Evolutionary conservation across 1,140 invertebrate genomes (phyloP), one percentile per base, ranked within the genome.

Genomic region (Drosophila setifemur): DNA sequence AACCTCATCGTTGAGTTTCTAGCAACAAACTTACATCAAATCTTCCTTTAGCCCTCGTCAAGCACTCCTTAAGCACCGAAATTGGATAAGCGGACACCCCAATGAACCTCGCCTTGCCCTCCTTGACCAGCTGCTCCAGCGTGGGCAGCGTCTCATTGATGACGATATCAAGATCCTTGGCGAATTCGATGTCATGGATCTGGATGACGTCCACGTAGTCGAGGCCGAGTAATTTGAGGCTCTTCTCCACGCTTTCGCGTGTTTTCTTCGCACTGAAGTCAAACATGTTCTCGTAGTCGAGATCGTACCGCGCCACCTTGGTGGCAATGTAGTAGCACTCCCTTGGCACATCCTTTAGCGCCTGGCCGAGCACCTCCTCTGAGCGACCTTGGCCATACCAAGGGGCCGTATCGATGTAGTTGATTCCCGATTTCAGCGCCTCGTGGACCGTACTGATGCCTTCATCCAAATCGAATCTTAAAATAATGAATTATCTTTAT

Each of bases 171-270:
- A 95, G 85, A 55, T 93, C 93, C n/a, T 94, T 92, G 1, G 95
- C 95, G 91, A 98, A 98, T 88, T 98, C 97, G 40, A 97, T 92
- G 85, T 99, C 97, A 82, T 98, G 97, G 23, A 98, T 93, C 96
- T 98, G 89, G 85, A 98, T 94, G 40, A 98, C 91, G 90, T 99
- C 97, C 0, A 98, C 93, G 89, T 97, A 97, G 55, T 96, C 93
- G 19, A 98, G 72, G 6, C 94, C 93, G 7, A 99, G 91, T 9
- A 92, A 91, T 55, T 93, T 76, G 4, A 98, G 92, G 83, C 96
- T 98, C 25, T 93, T 92, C 40, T 97, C 93, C n/a, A 99, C 92
- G 82, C 95, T 96, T 37, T 92, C 89, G 4, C 93, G 91, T 0
- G 95, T 95, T 90, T 94, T 95, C 67, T 96, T 93, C 0, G 93